Evolutionary conservation across 2,113 vertebrate species (phyloP).

Genomic region (zebrafish (Danio rerio)): GRCz12tu NC_133193.1:26628501-26629000

Average conservation of each 20-base stretch:
- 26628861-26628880: constrained; percentile 23
- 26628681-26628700: constrained; percentile 46
- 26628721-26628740: constrained; percentile 58
- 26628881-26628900: constrained; percentile 14
- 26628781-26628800: constrained; percentile 52
- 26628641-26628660: constrained; percentile 7
- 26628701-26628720: constrained; percentile 49
- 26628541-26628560: constrained; percentile 8
- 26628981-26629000: no score
- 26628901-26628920: no score
- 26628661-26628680: neutral
- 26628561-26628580: no score
- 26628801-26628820: constrained; percentile 2
- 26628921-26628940: no score
- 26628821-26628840: neutral
- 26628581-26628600: neutral
- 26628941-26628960: no score
- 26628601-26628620: constrained; percentile 37
- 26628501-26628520: constrained; percentile 16
- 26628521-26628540: neutral
- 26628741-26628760: constrained; percentile 67
- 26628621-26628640: constrained; percentile 22
- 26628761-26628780: constrained; percentile 43
- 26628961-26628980: no score
- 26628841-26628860: constrained; percentile 43